A percentile compares a stretch with the other conserved stretches of the same genome.
These are phyloP conservation scores for Rhizoglyphus robini DNA, from an alignment of 1,140 invertebrate species.

Conservation along the genomic window DNA sequence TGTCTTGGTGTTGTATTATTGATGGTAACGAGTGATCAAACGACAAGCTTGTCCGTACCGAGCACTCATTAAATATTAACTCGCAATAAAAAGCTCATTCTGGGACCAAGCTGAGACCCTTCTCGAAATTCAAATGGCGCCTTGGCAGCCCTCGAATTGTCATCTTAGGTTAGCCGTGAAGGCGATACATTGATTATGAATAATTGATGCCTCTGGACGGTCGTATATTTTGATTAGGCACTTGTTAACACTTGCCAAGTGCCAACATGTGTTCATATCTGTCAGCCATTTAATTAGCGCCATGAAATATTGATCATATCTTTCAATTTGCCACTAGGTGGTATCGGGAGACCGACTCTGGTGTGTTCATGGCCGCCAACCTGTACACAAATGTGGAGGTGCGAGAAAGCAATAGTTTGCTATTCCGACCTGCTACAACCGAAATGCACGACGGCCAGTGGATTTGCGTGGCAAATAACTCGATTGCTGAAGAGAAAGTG, in stretches of 20 bases:
- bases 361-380: not conserved
- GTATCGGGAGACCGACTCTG: slow-evolving; percentile 25
- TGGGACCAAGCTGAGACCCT: no score
- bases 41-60: no score
- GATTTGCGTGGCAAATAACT: slow-evolving; percentile 29
- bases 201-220: not conserved
- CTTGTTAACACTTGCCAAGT: not conserved
- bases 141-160: no score
- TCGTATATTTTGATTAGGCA: slow-evolving; percentile 6
- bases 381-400: slow-evolving; percentile 5
- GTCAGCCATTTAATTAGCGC: slow-evolving; percentile 1
- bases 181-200: slow-evolving; percentile 8
- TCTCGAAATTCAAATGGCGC: no score
- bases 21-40: not conserved
- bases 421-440: slow-evolving; percentile 22
- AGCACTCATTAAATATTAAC: no score
- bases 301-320: slow-evolving; percentile 4
- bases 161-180: no score
- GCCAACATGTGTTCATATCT: not conserved
- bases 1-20: not conserved
- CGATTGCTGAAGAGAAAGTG: slow-evolving; percentile 28
- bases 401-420: slow-evolving; percentile 15
- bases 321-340: slow-evolving; percentile 22
- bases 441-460: slow-evolving; percentile 27
- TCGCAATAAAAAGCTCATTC: no score